Evolutionary conservation across 2,888 invertebrate species (phyloP), one percentile per base, ranked within the genome.

Genomic region (Drosophila stalkeri): DNA sequence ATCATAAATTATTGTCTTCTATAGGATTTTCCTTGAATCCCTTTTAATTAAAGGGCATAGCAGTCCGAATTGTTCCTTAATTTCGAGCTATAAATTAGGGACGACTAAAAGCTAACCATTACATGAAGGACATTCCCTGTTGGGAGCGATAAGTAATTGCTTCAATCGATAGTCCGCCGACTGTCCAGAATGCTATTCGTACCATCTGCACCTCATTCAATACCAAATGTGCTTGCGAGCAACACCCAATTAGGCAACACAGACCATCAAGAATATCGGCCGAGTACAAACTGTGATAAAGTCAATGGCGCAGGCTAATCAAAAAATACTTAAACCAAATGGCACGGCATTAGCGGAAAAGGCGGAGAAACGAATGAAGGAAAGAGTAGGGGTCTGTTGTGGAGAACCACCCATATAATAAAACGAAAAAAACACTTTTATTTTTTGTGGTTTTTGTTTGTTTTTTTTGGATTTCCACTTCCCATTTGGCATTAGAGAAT

Each of bases 301-400:
- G 64, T 46, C 62, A 56, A 66, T 57, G 64, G 59, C 43, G 41
- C 74, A 79, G 71, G 64, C 79, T 83, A 84, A 83, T 83, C 82
- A 83, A 81, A 87, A 87, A 87, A 72, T 81, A 79, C 85, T 83
- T 84, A 76, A 81, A 64, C 44, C 31, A 64, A 81, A 86, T 73
- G 68, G 44, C 39, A 54, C 55, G 64, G 64, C 77, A 86, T 85
- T 73, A 82, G 60, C 51, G n/a, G 23, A 55, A 12, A 41, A 56
- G 23, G 23, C 27, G 14, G 20, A 16, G 31, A 12, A 18, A 31
- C 39, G 8, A 27, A 11, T 31, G 11, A 0, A 14, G 62, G 31
- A 4, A 18, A 11, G 20, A 18, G 27, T n/a, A 12, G 23, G 23
- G 33, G 9, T 3, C 18, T 8, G n/a, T n/a, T 27, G 16, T 11